Base-by-base conservation (phyloP, 2,113 vertebrate genomes). In the Cettia cetti region DNA sequence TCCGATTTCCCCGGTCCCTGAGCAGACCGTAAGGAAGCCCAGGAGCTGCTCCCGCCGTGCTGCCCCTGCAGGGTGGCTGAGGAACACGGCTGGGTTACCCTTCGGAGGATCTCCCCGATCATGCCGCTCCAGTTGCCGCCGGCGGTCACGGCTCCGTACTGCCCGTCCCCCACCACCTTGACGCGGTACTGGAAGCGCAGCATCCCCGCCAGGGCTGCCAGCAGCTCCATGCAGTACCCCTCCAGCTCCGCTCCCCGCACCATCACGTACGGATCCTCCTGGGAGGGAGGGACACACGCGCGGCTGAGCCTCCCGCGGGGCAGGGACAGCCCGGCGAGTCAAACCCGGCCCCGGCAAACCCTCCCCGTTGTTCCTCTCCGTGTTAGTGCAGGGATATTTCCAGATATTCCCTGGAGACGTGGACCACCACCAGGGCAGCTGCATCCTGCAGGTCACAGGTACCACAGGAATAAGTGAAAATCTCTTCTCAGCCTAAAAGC, bases 201-300 rank as follows among this genome's bases (percentile, higher is more conserved):
- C 72, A 95, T 98, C 8, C 95, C 93, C 13, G 99, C 95, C 3
- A 99, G 97, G 4, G 97, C 95, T 1, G 93, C 86, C 42, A 99
- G 94, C 91, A 99, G 72, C 21, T 99, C 99, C 0, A 99, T 97
- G 93, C 98, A 99, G 97, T 97, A 99, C 0, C 99, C 99, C 82
- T 99, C 99, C 82, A 98, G 95, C 40, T 98, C 98, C 0, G 97
- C 94, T 1, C 97, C 98, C 33, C 89, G 93, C 65, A 94, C 95
- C 98, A 98, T 99, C 37, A 95, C 95, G 16, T 98, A 99, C 0
- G 99, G 99, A 3, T 98, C 98, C 63, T 98, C 96, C 99, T 99
- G 18, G 0, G 7, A 4, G 6, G 2, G 2, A 9, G 15, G 45
- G 23, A 9, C 53, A 59, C 27, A 8, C 3, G 10, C 21, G 20